phyloP scores from a whole-genome alignment of 2,113 vertebrate genomes.

The Rallus limicola region DNA sequence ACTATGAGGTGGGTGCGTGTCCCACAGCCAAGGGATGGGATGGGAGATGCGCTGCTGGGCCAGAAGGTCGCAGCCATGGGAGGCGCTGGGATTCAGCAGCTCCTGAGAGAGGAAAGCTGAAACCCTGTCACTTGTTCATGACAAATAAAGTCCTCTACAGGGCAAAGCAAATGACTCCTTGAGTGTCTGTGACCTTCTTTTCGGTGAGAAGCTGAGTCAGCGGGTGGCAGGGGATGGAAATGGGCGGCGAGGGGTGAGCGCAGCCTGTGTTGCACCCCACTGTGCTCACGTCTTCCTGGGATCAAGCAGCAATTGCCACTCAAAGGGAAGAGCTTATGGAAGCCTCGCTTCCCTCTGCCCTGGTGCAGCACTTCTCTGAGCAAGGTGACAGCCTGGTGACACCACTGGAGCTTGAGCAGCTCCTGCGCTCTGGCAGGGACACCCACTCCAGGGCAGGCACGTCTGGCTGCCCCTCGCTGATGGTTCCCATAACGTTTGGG shows the following conservation, averaged over 20 bases:
- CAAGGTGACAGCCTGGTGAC: background rate
- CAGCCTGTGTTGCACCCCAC: fast-evolving
- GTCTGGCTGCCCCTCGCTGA: background rate
- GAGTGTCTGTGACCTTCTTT: background rate
- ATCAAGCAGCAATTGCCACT: background rate
- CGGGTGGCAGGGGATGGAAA: fast-evolving
- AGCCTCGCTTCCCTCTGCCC: fast-evolving
- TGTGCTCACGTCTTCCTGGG: background rate
- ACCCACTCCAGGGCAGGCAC: background rate
- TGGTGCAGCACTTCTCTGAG: fast-evolving
- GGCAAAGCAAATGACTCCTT: background rate
- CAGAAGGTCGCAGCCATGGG: background rate
- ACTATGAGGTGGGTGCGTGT: fast-evolving
- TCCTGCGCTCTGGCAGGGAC: background rate
- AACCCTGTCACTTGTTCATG: background rate
- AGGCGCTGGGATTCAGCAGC: background rate
- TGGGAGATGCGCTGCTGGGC: background rate
- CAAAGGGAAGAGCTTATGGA: background rate
- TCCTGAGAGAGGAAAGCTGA: background rate
- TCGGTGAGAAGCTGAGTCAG: background rate
- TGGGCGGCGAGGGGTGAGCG: background rate
- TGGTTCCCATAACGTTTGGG: background rate
- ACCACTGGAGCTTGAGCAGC: background rate
- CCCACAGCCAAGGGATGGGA: fast-evolving
- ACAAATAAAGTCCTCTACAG: background rate